Percentiles rank a stretch among this genome's conserved stretches.
phyloP scores from a whole-genome alignment of 2,888 invertebrate species.

The Beris morrisii region DNA sequence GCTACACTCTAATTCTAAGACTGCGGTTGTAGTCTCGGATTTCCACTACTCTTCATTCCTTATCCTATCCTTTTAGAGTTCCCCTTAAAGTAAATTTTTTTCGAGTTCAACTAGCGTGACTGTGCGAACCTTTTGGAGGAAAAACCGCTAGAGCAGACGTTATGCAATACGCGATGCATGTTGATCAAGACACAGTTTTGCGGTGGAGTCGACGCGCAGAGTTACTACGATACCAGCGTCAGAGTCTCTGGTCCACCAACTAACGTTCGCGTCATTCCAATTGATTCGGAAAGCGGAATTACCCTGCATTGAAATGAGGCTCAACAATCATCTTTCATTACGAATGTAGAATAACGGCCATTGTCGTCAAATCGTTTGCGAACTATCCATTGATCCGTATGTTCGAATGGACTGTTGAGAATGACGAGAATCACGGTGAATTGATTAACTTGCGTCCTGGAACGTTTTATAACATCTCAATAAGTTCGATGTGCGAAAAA shows the following conservation, averaged over 20 bases:
- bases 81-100: too few relatives aligned
- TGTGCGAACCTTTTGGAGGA: constrained; percentile 51
- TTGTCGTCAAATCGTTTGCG: constrained; percentile 62
- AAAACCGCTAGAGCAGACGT: constrained; percentile 50
- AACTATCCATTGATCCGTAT: constrained; percentile 58
- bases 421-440: constrained; percentile 62
- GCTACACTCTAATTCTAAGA: too few relatives aligned
- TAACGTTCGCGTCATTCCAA: constrained; percentile 60
- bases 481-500: constrained; percentile 66
- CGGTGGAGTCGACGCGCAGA: constrained; percentile 68
- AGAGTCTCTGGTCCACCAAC: constrained; percentile 68
- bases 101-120: constrained; percentile 49
- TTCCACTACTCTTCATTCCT: too few relatives aligned
- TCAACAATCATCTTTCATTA: constrained; percentile 59
- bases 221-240: constrained; percentile 69
- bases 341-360: constrained; percentile 62
- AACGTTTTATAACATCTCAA: constrained; percentile 72
- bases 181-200: constrained; percentile 66
- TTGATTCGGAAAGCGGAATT: constrained; percentile 65
- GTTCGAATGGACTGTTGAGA: constrained; percentile 63
- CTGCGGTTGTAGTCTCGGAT: too few relatives aligned
- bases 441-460: constrained; percentile 71
- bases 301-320: constrained; percentile 64
- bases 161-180: constrained; percentile 63
- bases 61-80: too few relatives aligned